Conservation (phyloP, 2,797 vertebrate genomes). For the Gymnocypris eckloni region DNA sequence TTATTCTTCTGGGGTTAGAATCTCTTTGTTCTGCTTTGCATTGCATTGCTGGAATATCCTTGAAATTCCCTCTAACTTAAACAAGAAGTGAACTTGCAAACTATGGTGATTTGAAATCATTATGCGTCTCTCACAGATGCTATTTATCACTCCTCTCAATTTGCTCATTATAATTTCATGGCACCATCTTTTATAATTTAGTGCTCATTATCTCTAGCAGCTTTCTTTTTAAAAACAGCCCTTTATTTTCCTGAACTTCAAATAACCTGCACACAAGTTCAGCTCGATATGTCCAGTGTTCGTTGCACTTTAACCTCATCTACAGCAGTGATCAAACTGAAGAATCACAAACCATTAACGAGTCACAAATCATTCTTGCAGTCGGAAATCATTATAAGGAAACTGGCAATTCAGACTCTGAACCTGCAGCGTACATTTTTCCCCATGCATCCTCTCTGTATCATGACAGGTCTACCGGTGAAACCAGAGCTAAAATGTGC, state of each 20-base stretch:
- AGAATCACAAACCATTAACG: slow-evolving; percentile 8
- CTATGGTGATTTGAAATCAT: slow-evolving; percentile 11
- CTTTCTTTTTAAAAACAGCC: not conserved
- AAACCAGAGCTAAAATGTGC: slow-evolving; percentile 28
- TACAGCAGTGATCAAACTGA: not conserved
- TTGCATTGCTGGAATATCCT: not conserved
- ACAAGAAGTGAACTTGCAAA: slow-evolving; percentile 7
- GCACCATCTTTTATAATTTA: slow-evolving; percentile 36
- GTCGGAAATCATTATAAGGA: slow-evolving; percentile 39
- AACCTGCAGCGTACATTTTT: not conserved
- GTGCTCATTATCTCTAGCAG: slow-evolving; percentile 3
- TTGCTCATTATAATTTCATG: slow-evolving; percentile 35
- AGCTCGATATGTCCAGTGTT: not conserved
- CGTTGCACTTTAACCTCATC: not conserved
- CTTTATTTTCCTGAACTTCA: not conserved
- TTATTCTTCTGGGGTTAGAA: not conserved
- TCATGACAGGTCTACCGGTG: slow-evolving; percentile 42
- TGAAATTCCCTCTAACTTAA: not conserved
- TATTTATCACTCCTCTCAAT: slow-evolving; percentile 17
- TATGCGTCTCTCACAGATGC: not conserved
- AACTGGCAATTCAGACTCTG: slow-evolving; percentile 34
- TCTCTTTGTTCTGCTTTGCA: not conserved
- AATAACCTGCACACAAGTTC: slow-evolving; percentile 6
- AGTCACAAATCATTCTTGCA: slow-evolving; percentile 4
- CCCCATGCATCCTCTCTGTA: slow-evolving; percentile 3